A percentile compares a stretch with the other conserved stretches of the same genome.
Evolutionary conservation across 1,140 invertebrate genomes (phyloP).

Genomic region (Stenopsyche tienmushanensis): DNA sequence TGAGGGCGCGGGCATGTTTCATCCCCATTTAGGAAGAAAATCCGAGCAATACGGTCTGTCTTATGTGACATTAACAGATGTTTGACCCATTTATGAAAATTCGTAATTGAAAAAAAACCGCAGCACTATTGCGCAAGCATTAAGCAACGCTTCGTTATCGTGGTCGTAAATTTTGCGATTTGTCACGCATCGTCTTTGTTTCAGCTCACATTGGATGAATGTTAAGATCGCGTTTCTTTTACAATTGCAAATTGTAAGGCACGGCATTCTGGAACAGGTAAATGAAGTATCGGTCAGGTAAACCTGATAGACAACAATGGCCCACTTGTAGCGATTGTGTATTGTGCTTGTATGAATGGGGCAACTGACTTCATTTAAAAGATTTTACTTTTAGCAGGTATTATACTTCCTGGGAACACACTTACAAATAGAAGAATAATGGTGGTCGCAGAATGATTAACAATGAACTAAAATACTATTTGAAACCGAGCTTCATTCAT

Average conservation of each 20-base stretch:
- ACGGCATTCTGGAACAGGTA: conserved; percentile 5
- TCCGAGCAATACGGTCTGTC: too few species aligned
- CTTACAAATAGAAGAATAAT: neutral
- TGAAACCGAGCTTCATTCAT: too few species aligned
- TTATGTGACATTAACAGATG: too few species aligned
- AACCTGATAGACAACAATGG: neutral
- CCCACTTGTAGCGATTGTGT: neutral
- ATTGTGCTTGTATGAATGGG: conserved; percentile 3
- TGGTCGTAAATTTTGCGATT: neutral
- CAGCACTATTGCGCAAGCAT: neutral
- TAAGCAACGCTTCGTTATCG: neutral
- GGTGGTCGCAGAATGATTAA: too few species aligned
- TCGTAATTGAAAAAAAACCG: neutral
- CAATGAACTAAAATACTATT: neutral
- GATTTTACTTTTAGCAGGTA: conserved; percentile 8
- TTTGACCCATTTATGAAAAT: too few species aligned
- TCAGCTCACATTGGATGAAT: neutral
- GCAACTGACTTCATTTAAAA: conserved; percentile 22
- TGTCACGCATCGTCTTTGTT: neutral
- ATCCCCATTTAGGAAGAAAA: too few species aligned
- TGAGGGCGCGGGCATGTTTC: too few species aligned
- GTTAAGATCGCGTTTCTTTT: too few species aligned
- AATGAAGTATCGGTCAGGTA: conserved; percentile 4
- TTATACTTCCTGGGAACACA: neutral
- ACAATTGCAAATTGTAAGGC: too few species aligned